phyloP scores from a whole-genome alignment of 1,140 invertebrate species.

The Elysia chlorotica region DNA sequence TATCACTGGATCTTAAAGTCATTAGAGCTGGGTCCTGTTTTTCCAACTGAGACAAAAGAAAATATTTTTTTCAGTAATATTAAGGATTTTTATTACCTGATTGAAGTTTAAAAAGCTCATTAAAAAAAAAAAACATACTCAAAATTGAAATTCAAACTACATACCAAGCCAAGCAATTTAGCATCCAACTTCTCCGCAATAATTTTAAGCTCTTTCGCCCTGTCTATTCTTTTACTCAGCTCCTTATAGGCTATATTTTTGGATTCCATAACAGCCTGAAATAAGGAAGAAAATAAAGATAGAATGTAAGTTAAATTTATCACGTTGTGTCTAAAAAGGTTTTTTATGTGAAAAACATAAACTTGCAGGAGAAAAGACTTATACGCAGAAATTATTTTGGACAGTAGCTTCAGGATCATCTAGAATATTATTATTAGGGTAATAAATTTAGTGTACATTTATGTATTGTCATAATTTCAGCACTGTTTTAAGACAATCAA shows the following conservation, averaged over 20 bases:
- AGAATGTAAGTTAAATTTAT: not conserved
- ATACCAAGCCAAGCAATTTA: too few relatives aligned
- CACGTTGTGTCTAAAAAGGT: not conserved
- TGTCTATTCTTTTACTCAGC: conserved; percentile 77
- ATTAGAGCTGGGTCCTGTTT: too few relatives aligned
- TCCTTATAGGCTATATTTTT: conserved; percentile 77
- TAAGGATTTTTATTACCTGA: too few relatives aligned
- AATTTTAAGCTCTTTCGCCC: conserved; percentile 80
- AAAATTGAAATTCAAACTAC: too few relatives aligned
- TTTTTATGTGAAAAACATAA: not conserved
- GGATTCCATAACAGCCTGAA: conserved; percentile 57
- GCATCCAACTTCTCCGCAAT: conserved; percentile 85
- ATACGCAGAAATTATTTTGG: too few relatives aligned
- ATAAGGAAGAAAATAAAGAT: not conserved
- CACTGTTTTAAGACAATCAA: too few relatives aligned
- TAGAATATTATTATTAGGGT: not conserved
- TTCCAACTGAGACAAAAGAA: too few relatives aligned
- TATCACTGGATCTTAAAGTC: too few relatives aligned
- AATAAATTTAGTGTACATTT: not conserved
- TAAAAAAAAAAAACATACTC: too few relatives aligned
- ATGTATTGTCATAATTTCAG: too few relatives aligned
- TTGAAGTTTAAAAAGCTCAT: too few relatives aligned
- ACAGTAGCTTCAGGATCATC: not conserved
- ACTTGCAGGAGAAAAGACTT: not conserved
- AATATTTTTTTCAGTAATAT: too few relatives aligned